Evolutionary conservation across 2,113 vertebrate genomes (phyloP).

Genomic region (Chrysochloris asiatica): DNA sequence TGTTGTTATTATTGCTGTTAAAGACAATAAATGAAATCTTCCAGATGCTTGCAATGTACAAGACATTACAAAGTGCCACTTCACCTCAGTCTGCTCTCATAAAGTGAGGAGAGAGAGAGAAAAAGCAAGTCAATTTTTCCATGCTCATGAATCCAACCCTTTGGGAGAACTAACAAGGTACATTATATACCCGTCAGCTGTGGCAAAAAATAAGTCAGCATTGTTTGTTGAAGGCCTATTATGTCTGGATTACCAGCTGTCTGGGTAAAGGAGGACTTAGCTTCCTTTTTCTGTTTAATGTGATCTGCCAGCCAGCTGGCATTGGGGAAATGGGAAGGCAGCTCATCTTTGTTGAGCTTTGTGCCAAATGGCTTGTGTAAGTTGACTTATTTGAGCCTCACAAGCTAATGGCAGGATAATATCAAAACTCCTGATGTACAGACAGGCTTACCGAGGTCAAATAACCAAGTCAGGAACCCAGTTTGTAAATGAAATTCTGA

Average conservation of each 20-base stretch:
- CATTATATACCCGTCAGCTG: slow-evolving; percentile 53
- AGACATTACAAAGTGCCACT: slow-evolving; percentile 21
- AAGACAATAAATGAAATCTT: slow-evolving; percentile 30
- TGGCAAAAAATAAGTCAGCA: slow-evolving; percentile 69
- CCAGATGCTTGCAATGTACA: not conserved
- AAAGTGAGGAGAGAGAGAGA: not conserved
- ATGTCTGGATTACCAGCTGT: slow-evolving; percentile 75
- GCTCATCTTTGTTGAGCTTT: not conserved
- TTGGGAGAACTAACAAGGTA: slow-evolving; percentile 4
- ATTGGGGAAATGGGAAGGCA: slow-evolving; percentile 16
- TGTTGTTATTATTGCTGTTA: slow-evolving; percentile 25
- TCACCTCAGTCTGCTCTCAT: not conserved
- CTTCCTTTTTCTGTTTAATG: slow-evolving; percentile 63
- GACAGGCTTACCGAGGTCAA: not conserved
- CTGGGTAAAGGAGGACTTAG: slow-evolving; percentile 71
- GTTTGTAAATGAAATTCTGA: not conserved
- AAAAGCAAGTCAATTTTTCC: slow-evolving; percentile 31
- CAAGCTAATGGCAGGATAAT: not conserved
- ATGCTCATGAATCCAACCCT: not conserved
- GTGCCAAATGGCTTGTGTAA: not conserved
- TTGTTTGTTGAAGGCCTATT: slow-evolving; percentile 61
- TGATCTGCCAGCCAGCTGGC: slow-evolving; percentile 62
- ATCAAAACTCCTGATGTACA: not conserved
- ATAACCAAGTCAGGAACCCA: not conserved
- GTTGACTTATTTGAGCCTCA: not conserved